Evolutionary conservation across 2,888 invertebrate species (phyloP).

Genomic region (Aelia acuminata): DNA sequence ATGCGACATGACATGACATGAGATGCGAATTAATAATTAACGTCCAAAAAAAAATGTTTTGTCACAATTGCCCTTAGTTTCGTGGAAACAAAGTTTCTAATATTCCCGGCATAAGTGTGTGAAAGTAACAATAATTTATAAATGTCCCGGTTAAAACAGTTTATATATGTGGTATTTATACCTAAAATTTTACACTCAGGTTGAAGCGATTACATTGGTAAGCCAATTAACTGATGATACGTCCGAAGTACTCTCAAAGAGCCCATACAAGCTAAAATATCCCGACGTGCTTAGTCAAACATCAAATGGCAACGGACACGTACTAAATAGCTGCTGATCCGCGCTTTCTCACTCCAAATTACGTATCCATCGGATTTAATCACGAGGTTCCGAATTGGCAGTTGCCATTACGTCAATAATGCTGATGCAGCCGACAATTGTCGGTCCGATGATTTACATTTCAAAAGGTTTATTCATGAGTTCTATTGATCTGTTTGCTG

Average conservation of each 20-base stretch:
- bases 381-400: background rate
- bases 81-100: too few relatives aligned
- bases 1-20: too few relatives aligned
- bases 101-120: too few relatives aligned
- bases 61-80: too few relatives aligned
- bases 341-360: background rate
- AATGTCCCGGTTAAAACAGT: too few relatives aligned
- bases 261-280: background rate
- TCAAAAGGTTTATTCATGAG: constrained; percentile 29
- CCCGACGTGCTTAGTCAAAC: background rate
- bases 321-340: background rate
- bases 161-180: too few relatives aligned
- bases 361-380: background rate
- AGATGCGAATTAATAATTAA: too few relatives aligned
- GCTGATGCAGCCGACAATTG: background rate
- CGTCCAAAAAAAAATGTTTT: too few relatives aligned
- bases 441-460: background rate
- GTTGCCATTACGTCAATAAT: background rate
- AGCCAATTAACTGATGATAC: background rate
- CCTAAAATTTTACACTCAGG: too few relatives aligned
- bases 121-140: too few relatives aligned
- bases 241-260: background rate
- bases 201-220: too few relatives aligned
- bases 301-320: background rate
- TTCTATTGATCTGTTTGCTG: constrained; percentile 19